Evolutionary conservation across 2,113 vertebrate species (phyloP).

Genomic region (Brachyistius frenatus): DNA sequence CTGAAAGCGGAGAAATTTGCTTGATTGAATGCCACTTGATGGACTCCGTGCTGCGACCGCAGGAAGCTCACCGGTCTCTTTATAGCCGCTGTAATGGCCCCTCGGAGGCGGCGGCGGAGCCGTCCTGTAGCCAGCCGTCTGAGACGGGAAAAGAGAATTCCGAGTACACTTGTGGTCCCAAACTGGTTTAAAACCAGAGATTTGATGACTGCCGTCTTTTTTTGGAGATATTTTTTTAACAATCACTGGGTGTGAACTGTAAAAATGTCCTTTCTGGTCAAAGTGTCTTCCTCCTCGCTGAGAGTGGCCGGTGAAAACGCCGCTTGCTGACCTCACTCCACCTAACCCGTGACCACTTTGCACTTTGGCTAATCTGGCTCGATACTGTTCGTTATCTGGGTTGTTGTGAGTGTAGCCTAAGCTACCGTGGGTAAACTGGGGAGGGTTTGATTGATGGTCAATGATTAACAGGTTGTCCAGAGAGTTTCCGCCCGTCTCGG

Average conservation of each 20-base stretch:
- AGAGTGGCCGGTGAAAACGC: not conserved
- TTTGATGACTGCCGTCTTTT: constrained; percentile 1
- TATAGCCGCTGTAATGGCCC: not conserved
- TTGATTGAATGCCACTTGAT: constrained; percentile 18
- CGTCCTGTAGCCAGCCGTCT: constrained; percentile 7
- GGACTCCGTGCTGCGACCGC: not conserved
- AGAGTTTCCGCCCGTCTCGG: not conserved
- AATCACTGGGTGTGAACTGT: not conserved
- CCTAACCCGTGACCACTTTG: not conserved
- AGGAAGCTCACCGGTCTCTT: constrained; percentile 37
- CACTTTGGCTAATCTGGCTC: not conserved
- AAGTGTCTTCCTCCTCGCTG: not conserved
- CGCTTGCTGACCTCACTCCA: not conserved
- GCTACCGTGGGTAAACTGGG: not conserved
- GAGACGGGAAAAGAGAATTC: constrained; percentile 16
- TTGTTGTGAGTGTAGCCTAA: not conserved
- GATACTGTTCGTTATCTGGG: not conserved
- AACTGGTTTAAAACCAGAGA: constrained; percentile 1
- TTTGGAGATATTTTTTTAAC: constrained; percentile 23
- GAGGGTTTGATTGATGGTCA: constrained; percentile 21
- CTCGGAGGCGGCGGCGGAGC: not conserved
- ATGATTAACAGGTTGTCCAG: not conserved
- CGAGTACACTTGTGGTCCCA: not conserved
- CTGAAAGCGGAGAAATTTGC: constrained; percentile 1
- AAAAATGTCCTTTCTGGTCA: not conserved